A percentile compares a stretch with the other conserved stretches of the same genome.
Conservation (phyloP, 2,797 vertebrate species). For the Morelia viridis region DNA sequence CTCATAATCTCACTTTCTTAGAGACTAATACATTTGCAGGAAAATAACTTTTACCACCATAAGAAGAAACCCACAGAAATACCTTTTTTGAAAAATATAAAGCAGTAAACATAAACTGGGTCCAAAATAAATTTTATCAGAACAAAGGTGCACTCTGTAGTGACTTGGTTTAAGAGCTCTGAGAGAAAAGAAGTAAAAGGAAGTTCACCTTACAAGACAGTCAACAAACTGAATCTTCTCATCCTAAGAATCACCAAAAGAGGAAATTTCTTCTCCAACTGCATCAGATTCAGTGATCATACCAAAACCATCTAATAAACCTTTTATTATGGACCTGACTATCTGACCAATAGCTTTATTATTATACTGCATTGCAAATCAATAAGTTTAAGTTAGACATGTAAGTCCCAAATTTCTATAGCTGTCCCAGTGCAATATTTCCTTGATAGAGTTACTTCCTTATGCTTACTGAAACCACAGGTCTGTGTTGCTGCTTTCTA, state of each 20-base stretch:
- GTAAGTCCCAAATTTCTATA: background rate
- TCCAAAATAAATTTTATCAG: conserved; percentile 11
- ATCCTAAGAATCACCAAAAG: background rate
- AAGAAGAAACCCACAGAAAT: background rate
- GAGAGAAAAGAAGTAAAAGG: background rate
- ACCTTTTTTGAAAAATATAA: background rate
- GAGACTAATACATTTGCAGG: background rate
- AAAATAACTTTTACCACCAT: background rate
- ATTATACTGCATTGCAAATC: background rate
- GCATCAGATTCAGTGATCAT: background rate
- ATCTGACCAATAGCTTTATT: background rate
- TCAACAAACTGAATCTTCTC: background rate
- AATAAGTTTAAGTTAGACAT: background rate
- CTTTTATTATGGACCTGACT: background rate
- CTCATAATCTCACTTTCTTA: background rate
- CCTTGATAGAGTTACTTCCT: background rate
- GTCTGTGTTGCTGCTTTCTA: background rate
- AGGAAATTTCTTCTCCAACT: background rate
- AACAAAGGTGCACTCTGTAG: conserved; percentile 21
- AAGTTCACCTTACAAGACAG: background rate
- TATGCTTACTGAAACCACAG: background rate
- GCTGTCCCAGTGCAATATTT: background rate
- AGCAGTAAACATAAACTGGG: conserved; percentile 36
- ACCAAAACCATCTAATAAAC: background rate
- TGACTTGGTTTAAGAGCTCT: conserved; percentile 47